A percentile compares a stretch with the other conserved stretches of the same genome.
Evolutionary conservation across 2,888 invertebrate genomes (phyloP).

Genomic region (Phyllotreta striolata): DNA sequence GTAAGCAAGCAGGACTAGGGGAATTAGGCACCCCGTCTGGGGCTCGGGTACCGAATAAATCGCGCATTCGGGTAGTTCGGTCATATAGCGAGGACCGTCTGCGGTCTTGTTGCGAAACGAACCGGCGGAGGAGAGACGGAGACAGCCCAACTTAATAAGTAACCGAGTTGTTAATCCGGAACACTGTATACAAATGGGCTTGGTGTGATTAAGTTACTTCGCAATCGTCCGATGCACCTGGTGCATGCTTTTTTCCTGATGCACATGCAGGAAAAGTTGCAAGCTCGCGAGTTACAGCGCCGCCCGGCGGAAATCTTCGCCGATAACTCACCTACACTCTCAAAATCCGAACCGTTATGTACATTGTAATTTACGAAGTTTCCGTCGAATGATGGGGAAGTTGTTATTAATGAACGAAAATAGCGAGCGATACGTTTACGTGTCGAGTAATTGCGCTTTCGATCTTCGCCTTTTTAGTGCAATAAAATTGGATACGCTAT

Average conservation of each 20-base stretch:
- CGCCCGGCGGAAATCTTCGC: conserved; percentile 8
- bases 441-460: too few relatives aligned
- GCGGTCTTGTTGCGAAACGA: conserved; percentile 31
- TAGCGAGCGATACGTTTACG: too few relatives aligned
- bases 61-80: conserved; percentile 17
- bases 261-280: conserved; percentile 9
- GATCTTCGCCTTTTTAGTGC: neutral
- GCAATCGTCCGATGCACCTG: too few relatives aligned
- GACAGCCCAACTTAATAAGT: conserved; percentile 43
- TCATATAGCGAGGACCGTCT: conserved; percentile 31
- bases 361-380: conserved; percentile 5
- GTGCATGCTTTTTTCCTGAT: too few relatives aligned
- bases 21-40: conserved; percentile 10
- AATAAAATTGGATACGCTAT: neutral
- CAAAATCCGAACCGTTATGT: neutral
- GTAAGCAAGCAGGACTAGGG: neutral
- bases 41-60: conserved; percentile 13
- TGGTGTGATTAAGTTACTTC: conserved; percentile 45
- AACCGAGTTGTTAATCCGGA: conserved; percentile 47
- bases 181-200: conserved; percentile 47
- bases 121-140: conserved; percentile 22
- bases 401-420: too few relatives aligned
- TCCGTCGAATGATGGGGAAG: neutral
- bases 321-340: conserved; percentile 28
- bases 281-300: conserved; percentile 7